Conservation (phyloP, 2,113 vertebrate species). For the Rhinolophus ferrumequinum region DNA sequence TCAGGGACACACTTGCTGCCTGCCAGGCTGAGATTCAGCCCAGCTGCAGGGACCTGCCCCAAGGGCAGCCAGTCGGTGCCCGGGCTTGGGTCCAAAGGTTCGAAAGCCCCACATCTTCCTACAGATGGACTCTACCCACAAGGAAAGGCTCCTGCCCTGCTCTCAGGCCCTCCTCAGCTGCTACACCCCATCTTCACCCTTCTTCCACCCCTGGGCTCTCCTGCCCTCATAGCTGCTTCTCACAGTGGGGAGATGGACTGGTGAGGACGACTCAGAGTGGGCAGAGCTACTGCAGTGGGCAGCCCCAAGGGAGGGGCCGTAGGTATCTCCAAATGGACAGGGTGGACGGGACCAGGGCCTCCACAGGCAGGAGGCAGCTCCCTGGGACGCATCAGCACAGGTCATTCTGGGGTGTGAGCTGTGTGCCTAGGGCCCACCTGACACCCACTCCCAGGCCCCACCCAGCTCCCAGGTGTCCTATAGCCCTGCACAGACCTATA, state of each 20-base stretch:
- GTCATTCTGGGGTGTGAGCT: background rate
- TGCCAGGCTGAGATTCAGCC: background rate
- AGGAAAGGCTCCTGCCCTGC: background rate
- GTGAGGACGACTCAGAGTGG: background rate
- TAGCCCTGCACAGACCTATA: background rate
- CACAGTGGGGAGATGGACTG: background rate
- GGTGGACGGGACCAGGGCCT: background rate
- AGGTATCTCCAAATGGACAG: background rate
- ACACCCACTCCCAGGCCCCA: background rate
- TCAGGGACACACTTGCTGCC: background rate
- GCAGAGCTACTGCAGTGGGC: background rate
- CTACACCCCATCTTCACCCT: background rate
- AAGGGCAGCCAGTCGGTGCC: background rate
- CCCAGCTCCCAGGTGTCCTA: background rate
- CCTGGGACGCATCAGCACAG: background rate
- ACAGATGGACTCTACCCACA: background rate
- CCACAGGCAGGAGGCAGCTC: background rate
- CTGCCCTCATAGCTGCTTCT: background rate
- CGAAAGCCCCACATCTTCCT: background rate
- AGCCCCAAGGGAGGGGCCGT: fast-evolving
- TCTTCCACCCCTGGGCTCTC: background rate
- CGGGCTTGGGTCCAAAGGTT: background rate
- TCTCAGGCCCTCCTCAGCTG: background rate
- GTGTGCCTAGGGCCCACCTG: background rate
- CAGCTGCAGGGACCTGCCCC: background rate